phyloP scores from a whole-genome alignment of 2,113 vertebrate species.

The Aegypius monachus region DNA sequence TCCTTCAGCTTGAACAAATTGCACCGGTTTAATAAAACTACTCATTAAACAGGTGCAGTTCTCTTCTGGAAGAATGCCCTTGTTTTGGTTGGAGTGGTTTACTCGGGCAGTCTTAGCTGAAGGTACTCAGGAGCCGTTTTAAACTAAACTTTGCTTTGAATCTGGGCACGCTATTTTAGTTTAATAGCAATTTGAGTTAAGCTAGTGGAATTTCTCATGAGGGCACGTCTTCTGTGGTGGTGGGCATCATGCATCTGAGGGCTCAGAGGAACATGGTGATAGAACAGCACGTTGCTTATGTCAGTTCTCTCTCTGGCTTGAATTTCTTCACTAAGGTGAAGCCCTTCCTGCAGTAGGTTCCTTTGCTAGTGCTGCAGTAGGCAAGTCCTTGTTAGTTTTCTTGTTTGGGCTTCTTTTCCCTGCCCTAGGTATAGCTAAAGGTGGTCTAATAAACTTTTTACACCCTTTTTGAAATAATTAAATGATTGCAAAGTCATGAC shows the following conservation, averaged over 20 bases:
- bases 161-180: background rate
- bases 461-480: background rate
- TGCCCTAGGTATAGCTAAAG: rapidly evolving
- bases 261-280: background rate
- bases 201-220: background rate
- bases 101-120: background rate
- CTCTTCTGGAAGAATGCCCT: background rate
- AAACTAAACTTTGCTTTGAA: background rate
- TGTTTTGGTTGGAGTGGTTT: background rate
- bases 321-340: background rate
- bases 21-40: background rate
- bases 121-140: background rate
- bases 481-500: background rate
- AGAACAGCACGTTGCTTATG: background rate
- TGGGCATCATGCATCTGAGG: background rate
- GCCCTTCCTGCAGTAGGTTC: background rate
- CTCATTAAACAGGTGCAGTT: background rate
- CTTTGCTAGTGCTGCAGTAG: background rate
- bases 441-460: background rate
- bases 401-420: background rate
- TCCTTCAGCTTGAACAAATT: slow-evolving; percentile 20
- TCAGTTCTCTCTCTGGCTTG: background rate
- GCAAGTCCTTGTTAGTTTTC: background rate
- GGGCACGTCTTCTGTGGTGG: background rate
- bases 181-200: background rate